Conservation (phyloP, 2,888 invertebrate species). For the Mesorhabditis spiculigera region DNA sequence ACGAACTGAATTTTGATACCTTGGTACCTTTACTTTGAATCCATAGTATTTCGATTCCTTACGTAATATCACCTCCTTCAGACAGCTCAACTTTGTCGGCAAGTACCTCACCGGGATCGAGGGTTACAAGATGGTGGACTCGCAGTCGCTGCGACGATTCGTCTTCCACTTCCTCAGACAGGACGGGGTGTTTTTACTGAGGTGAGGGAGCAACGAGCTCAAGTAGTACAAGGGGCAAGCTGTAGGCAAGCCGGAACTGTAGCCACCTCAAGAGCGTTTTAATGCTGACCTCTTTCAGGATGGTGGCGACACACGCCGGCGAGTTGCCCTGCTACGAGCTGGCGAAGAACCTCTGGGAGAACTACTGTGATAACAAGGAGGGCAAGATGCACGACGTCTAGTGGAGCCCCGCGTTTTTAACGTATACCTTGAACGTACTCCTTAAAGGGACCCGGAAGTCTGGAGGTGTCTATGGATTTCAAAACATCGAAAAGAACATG, state of each 20-base stretch:
- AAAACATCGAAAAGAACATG: too few species aligned
- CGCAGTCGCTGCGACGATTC: slow-evolving; percentile 55
- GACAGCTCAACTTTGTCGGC: slow-evolving; percentile 59
- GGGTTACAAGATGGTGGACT: slow-evolving; percentile 59
- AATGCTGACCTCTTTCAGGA: slow-evolving; percentile 26
- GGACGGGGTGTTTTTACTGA: slow-evolving; percentile 57
- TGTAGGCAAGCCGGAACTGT: background rate
- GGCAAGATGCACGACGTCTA: slow-evolving; percentile 58
- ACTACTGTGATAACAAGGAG: slow-evolving; percentile 58
- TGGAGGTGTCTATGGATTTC: too few species aligned
- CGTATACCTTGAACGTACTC: too few species aligned
- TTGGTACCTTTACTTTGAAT: too few species aligned
- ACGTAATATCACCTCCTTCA: slow-evolving; percentile 33
- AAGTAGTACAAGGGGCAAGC: background rate
- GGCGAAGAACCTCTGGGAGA: slow-evolving; percentile 57
- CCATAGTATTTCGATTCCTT: too few species aligned
- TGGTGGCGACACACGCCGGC: slow-evolving; percentile 59
- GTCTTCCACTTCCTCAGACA: slow-evolving; percentile 57
- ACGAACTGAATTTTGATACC: too few species aligned
- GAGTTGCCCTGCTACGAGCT: slow-evolving; percentile 58
- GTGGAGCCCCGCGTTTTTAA: background rate
- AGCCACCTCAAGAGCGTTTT: too few species aligned
- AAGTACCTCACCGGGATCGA: slow-evolving; percentile 59
- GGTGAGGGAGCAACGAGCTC: background rate
- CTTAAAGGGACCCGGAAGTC: too few species aligned